Percentiles rank a stretch among this genome's conserved stretches.
These are phyloP conservation scores for Amorpha juglandis DNA, from an alignment of 2,888 invertebrate genomes.

Conservation along the genomic window DNA sequence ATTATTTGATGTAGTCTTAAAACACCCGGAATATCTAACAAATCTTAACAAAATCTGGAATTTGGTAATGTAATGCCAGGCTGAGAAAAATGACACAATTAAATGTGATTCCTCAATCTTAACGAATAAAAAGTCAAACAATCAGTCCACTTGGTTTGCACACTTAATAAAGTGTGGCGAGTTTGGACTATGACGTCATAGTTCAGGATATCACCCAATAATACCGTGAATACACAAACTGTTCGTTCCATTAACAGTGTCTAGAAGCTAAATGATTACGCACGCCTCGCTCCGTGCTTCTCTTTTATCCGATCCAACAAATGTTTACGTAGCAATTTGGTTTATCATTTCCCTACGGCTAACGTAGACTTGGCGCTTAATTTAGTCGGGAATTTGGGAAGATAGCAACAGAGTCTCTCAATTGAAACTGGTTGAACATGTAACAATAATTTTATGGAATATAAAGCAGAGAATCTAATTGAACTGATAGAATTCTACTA, in stretches of 20 bases:
- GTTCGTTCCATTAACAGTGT: constrained; percentile 4
- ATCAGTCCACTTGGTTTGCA: not conserved
- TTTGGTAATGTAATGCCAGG: not conserved
- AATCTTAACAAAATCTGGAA: no score
- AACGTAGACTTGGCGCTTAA: not conserved
- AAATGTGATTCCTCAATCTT: not conserved
- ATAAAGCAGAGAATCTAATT: no score
- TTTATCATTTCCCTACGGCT: constrained; percentile 1
- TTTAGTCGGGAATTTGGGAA: not conserved
- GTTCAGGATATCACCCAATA: constrained; percentile 3
- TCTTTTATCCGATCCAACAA: not conserved
- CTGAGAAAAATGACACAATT: not conserved
- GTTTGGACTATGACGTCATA: not conserved
- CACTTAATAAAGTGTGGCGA: not conserved
- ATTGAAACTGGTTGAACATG: no score
- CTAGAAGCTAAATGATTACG: not conserved
- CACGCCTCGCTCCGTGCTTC: not conserved
- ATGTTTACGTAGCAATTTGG: constrained; percentile 4
- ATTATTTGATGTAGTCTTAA: no score
- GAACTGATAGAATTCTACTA: not conserved
- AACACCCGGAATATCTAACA: no score
- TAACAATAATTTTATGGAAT: no score
- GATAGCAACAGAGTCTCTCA: not conserved
- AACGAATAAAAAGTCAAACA: not conserved
- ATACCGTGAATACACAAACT: constrained; percentile 15